Base-by-base conservation (phyloP, 2,113 vertebrate species). In the Sander vitreus region DNA sequence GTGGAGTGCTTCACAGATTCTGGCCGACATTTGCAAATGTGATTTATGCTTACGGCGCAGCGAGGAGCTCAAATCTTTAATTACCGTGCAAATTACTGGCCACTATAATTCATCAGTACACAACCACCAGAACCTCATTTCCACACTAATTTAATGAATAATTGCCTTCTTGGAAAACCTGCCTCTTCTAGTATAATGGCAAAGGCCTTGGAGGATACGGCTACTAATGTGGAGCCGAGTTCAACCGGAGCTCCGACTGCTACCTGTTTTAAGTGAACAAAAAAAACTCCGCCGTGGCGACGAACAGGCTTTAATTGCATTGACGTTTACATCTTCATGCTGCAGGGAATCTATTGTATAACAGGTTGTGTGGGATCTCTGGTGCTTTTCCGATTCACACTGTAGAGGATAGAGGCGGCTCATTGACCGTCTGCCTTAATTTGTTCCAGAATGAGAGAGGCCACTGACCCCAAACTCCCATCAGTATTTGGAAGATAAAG, bases 71-170 rank as follows among this genome's bases (percentile, higher is more conserved):
- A 86, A 88, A 91, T 91, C 95, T 94, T 95, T 95, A 97, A 97
- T 97, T 96, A 95, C 86, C 92, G 86, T 89, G 92, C 89, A 95
- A 95, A 95, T 96, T 94, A 94, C 92, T 88, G 16, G 65, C 86
- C 88, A 89, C 78, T 90, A 81, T 80, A 89, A 95, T 93, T 94
- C 94, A 95, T 92, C 91, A 93, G 93, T 95, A 96, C 96, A 96
- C 95, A 96, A 96, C 93, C 89, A 95, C 86, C 89, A 86, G 95
- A 95, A 96, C 95, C 95, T 94, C 91, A 90, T 91, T 96, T 96
- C 88, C 95, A 92, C 87, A 90, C 89, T 96, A 94, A 93, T 94
- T 95, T 93, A 58, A 92, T 95, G 94, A 96, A 94, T 97, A 97
- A 97, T 97, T 96, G 95, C 91, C 94, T 96, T 95, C 82, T 95